phyloP scores from a whole-genome alignment of 1,140 invertebrate genomes.

The Sesamia nonagrioides region DNA sequence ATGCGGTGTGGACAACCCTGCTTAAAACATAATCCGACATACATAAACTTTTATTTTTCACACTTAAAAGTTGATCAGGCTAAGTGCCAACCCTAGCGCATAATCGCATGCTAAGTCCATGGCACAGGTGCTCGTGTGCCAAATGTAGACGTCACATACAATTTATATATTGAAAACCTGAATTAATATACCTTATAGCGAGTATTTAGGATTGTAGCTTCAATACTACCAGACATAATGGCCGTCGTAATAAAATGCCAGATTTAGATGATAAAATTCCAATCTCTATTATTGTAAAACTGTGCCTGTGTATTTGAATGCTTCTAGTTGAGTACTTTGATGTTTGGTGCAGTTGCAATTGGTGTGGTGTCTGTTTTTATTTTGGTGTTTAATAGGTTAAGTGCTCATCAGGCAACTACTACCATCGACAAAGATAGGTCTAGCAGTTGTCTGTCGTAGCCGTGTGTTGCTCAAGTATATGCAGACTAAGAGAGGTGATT shows the following conservation, averaged over 20 bases:
- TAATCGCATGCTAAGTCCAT: slow-evolving; percentile 43
- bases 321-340: slow-evolving; percentile 11
- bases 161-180: slow-evolving; percentile 46
- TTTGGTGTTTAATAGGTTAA: neutral
- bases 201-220: slow-evolving; percentile 40
- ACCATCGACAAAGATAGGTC: too few species aligned
- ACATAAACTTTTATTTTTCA: neutral
- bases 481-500: too few species aligned
- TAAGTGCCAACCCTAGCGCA: slow-evolving; percentile 23
- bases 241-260: slow-evolving; percentile 20
- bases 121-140: slow-evolving; percentile 38
- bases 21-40: neutral
- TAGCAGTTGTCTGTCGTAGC: too few species aligned
- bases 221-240: neutral
- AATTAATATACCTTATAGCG: slow-evolving; percentile 46
- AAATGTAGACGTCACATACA: slow-evolving; percentile 43
- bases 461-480: too few species aligned
- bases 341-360: slow-evolving; percentile 8
- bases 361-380: neutral
- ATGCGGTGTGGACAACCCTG: neutral
- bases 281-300: slow-evolving; percentile 42
- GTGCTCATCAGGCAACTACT: too few species aligned
- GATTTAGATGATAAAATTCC: slow-evolving; percentile 42
- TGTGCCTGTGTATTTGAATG: neutral
- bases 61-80: neutral